These are phyloP conservation scores for Fukomys damarensis DNA, from an alignment of 2,113 vertebrate species.

Conservation along the genomic window DNA sequence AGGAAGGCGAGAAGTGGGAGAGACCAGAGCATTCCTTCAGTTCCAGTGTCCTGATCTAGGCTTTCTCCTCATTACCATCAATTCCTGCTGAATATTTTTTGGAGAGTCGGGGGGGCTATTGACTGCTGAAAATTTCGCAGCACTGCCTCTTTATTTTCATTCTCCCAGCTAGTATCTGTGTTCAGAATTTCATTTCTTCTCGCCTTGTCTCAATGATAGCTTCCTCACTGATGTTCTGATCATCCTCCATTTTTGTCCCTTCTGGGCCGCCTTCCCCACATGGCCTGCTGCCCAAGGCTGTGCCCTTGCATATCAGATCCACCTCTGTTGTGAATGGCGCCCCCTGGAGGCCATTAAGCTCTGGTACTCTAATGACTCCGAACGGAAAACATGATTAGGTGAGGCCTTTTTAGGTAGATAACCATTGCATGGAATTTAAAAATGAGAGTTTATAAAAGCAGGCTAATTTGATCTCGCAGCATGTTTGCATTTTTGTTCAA, in stretches of 20 bases:
- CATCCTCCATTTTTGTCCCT: not conserved
- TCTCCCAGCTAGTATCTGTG: not conserved
- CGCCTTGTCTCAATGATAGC: not conserved
- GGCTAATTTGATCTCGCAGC: conserved; percentile 62
- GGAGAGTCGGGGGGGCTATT: no score
- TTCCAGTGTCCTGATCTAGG: not conserved
- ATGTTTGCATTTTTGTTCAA: conserved; percentile 50
- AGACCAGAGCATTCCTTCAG: not conserved
- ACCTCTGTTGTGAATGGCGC: not conserved
- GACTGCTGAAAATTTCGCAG: not conserved
- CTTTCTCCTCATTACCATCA: not conserved
- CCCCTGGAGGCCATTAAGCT: not conserved
- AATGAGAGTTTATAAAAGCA: conserved; percentile 46
- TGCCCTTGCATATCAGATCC: accelerated
- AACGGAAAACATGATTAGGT: not conserved
- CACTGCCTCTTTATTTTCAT: not conserved
- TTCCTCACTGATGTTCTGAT: not conserved
- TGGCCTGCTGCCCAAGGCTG: not conserved
- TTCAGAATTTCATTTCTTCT: not conserved
- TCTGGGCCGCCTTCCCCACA: not conserved
- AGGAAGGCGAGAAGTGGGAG: not conserved
- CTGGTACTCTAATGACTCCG: not conserved
- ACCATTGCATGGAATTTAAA: not conserved
- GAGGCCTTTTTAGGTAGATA: not conserved
- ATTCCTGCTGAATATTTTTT: not conserved